Base-by-base conservation (phyloP, 2,113 vertebrate species). In the Semicossyphus pulcher region DNA sequence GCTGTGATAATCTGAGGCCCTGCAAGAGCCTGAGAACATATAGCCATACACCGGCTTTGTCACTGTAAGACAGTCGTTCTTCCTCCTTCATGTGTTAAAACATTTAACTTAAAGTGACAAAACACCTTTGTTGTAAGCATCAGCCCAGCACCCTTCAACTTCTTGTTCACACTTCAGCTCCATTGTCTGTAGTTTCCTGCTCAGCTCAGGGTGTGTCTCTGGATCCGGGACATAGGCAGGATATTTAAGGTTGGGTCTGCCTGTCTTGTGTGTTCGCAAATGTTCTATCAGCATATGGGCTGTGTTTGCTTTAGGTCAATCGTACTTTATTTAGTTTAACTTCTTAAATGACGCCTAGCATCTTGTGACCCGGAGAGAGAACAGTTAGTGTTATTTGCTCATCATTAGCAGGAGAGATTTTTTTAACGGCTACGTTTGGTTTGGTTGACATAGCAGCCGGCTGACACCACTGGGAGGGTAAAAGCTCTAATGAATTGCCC, bases 171-270 rank as follows among this genome's bases (percentile, higher is more conserved):
- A 36, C 44, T 77, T 49, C 45, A 48, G 32, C 67, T 53, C 5
- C n/a, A 10, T 53, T 74, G 67, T 60, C 62, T 72, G 6, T 26
- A 45, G 29, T 52, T 68, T 76, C 34, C 65, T 72, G 29, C 39
- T 41, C 10, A 32, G n/a, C 60, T 80, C 36, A 32, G 77, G 87
- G 87, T 32, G 84, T 88, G 89, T 58, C 74, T 7, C 57, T 66
- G 32, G 28, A 80, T 86, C 77, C 75, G 72, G 81, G 34, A 58
- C n/a, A 69, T 31, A 7, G 41, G 66, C 64, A 81, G 82, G 84
- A 86, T 86, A 61, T 84, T 53, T 76, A 70, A 77, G 29, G 21
- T 65, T 53, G 4, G 37, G 37, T 37, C 65, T 69, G 18, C 29
- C 10, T 39, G 29, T 41, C 28, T 47, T n/a, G 31, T 10, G 4